Evolutionary conservation across 2,888 invertebrate genomes (phyloP).

Genomic region (Stictocephala bisonia): DNA sequence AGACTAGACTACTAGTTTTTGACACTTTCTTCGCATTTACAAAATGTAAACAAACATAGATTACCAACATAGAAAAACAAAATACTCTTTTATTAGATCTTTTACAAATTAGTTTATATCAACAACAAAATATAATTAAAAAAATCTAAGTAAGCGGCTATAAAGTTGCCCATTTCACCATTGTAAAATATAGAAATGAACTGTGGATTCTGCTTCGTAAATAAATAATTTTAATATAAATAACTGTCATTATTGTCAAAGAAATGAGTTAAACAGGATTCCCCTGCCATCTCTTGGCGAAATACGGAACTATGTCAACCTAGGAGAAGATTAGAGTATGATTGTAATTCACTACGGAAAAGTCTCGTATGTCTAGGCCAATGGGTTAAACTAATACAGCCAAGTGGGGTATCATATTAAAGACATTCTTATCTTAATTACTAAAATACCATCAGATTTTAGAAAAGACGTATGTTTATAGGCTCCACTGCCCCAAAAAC

Average conservation of each 20-base stretch:
- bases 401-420: too few species aligned
- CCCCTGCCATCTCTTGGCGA: conserved; percentile 17
- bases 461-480: too few species aligned
- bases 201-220: conserved; percentile 1
- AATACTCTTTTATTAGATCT: neutral
- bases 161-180: neutral
- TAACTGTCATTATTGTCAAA: conserved; percentile 3
- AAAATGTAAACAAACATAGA: conserved; percentile 15
- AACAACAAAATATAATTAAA: conserved; percentile 14
- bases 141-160: neutral
- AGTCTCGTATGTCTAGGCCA: conserved; percentile 19
- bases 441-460: too few species aligned
- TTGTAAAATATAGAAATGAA: neutral
- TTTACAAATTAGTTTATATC: neutral
- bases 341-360: conserved; percentile 10
- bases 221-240: conserved; percentile 14
- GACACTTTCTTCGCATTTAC: neutral
- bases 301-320: conserved; percentile 13
- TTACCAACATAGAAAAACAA: conserved; percentile 17
- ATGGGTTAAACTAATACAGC: conserved; percentile 18
- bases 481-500: too few species aligned
- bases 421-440: too few species aligned
- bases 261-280: neutral
- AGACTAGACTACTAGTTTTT: conserved; percentile 10
- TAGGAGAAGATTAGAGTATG: conserved; percentile 9